A percentile compares a stretch with the other conserved stretches of the same genome.
Conservation (phyloP, 2,888 invertebrate species). For the Microctonus hyperodae region DNA sequence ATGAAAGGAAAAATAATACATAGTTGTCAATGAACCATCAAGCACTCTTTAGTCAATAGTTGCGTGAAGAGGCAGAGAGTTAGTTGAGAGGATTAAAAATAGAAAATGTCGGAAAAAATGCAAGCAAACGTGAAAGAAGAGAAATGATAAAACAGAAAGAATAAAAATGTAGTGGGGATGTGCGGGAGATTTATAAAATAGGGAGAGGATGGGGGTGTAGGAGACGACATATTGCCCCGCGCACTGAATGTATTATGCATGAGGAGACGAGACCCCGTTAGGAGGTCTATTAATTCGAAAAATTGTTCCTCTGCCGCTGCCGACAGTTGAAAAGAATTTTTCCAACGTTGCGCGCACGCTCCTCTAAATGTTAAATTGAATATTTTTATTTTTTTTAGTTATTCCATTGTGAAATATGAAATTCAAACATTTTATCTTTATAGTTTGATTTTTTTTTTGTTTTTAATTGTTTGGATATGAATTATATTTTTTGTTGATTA, state of each 20-base stretch:
- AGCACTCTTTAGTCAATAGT: constrained; percentile 13
- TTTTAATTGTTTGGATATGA: too few species aligned
- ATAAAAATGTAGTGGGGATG: constrained; percentile 36
- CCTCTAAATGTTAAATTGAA: constrained; percentile 24
- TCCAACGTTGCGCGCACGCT: neutral
- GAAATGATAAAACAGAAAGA: constrained; percentile 29
- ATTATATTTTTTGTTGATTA: too few species aligned
- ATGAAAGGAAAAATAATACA: too few species aligned
- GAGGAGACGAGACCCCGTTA: constrained; percentile 45
- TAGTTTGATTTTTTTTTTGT: neutral
- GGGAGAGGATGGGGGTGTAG: constrained; percentile 35
- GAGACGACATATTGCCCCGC: constrained; percentile 58
- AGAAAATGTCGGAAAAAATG: constrained; percentile 24
- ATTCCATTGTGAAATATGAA: neutral
- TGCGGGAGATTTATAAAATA: constrained; percentile 56
- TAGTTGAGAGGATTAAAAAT: constrained; percentile 10
- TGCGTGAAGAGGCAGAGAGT: neutral
- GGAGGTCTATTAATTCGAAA: constrained; percentile 56
- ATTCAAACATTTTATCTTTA: constrained; percentile 4
- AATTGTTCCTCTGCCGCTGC: constrained; percentile 43
- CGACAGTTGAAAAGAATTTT: constrained; percentile 19
- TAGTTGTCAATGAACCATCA: neutral
- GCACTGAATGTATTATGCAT: constrained; percentile 59
- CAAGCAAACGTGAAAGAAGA: neutral
- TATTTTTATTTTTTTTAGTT: constrained; percentile 17